A percentile compares a stretch with the other conserved stretches of the same genome.
phyloP scores from a whole-genome alignment of 2,888 invertebrate species.

The Horisme vitalbata region DNA sequence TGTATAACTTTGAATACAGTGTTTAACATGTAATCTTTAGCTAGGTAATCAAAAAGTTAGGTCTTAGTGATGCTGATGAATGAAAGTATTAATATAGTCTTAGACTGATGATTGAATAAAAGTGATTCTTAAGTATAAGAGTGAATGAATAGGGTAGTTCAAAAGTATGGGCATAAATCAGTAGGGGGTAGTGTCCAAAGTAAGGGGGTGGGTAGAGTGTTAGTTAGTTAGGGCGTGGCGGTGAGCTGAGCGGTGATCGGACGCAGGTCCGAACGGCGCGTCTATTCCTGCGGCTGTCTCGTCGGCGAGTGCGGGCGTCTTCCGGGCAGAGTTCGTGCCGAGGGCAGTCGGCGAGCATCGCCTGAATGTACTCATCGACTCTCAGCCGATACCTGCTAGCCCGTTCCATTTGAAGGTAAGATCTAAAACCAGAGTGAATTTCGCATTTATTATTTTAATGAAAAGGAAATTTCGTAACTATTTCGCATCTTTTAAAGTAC shows the following conservation, averaged over 20 bases:
- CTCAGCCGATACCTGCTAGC: slow-evolving; percentile 92
- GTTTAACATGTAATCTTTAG: no score
- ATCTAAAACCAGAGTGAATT: no score
- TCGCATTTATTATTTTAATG: no score
- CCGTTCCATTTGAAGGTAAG: slow-evolving; percentile 94
- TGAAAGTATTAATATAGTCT: no score
- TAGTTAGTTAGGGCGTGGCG: slow-evolving; percentile 70
- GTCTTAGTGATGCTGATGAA: no score
- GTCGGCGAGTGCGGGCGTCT: slow-evolving; percentile 90
- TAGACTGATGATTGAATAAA: background rate
- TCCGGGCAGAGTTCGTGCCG: slow-evolving; percentile 96
- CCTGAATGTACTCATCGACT: slow-evolving; percentile 92
- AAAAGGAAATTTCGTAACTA: no score
- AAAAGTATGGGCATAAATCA: no score
- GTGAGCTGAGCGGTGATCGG: slow-evolving; percentile 65
- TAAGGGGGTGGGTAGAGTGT: slow-evolving; percentile 16
- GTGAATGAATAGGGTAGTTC: no score
- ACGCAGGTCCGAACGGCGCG: slow-evolving; percentile 94
- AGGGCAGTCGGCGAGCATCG: slow-evolving; percentile 95
- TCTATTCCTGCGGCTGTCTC: slow-evolving; percentile 95
- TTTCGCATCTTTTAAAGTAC: no score
- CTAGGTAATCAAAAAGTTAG: no score
- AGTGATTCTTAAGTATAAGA: no score
- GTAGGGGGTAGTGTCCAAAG: no score
- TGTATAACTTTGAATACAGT: background rate